Evolutionary conservation across 2,888 invertebrate genomes (phyloP).

Genomic region (Drosophila siamana): DNA sequence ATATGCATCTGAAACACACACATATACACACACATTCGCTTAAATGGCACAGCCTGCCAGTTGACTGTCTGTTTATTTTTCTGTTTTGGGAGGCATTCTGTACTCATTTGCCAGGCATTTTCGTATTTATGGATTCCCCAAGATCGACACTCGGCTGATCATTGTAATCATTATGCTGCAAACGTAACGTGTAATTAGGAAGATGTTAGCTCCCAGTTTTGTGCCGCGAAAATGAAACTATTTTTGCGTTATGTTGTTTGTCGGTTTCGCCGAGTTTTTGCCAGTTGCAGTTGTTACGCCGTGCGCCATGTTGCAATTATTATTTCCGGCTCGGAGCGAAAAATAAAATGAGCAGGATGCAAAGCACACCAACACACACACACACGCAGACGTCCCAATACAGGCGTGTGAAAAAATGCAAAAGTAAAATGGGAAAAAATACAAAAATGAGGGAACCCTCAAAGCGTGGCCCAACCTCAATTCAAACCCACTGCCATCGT

Average conservation of each 20-base stretch:
- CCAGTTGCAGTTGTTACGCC: slow-evolving; percentile 23
- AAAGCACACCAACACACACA: slow-evolving; percentile 53
- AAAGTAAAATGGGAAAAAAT: slow-evolving; percentile 14
- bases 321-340: slow-evolving; percentile 76
- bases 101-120: not conserved
- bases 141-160: slow-evolving; percentile 6
- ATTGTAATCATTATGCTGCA: slow-evolving; percentile 1
- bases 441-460: not conserved
- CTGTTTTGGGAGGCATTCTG: not conserved
- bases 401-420: slow-evolving; percentile 55
- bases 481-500: slow-evolving; percentile 45
- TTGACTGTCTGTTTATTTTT: slow-evolving; percentile 1
- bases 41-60: not conserved
- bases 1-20: slow-evolving; percentile 45
- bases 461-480: slow-evolving; percentile 33
- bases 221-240: not conserved
- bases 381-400: too few relatives aligned
- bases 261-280: not conserved
- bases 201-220: slow-evolving; percentile 5
- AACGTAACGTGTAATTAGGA: slow-evolving; percentile 9
- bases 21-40: not conserved
- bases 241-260: slow-evolving; percentile 36
- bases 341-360: slow-evolving; percentile 78
- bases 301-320: slow-evolving; percentile 77
- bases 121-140: not conserved